Evolutionary conservation across 2,797 vertebrate species (phyloP).

Genomic region (Graptemys geographica): DNA sequence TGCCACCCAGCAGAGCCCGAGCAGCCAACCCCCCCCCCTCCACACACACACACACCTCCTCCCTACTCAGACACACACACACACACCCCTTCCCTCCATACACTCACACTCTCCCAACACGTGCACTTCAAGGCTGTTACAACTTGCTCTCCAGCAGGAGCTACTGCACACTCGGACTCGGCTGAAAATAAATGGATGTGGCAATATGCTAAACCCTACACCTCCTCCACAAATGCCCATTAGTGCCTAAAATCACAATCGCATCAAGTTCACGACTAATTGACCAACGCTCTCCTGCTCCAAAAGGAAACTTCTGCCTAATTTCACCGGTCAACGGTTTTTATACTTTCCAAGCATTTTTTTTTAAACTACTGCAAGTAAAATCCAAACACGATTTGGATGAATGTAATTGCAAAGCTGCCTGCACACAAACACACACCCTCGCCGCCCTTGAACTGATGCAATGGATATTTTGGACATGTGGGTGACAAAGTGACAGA

Average conservation of each 20-base stretch:
- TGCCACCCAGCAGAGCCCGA: constrained; percentile 2
- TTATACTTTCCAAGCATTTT: constrained; percentile 50
- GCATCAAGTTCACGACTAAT: constrained; percentile 25
- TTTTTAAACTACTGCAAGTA: not conserved
- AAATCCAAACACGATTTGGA: constrained; percentile 6
- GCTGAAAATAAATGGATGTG: not conserved
- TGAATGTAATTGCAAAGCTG: constrained; percentile 27
- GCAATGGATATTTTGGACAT: constrained; percentile 63
- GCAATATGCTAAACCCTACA: not conserved
- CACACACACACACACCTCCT: constrained; percentile 26
- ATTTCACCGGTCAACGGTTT: constrained; percentile 55
- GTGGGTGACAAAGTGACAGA: constrained; percentile 72
- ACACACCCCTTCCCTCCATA: not conserved
- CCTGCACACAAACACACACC: not conserved
- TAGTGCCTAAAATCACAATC: constrained; percentile 35
- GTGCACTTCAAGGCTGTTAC: constrained; percentile 51
- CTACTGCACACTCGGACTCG: not conserved
- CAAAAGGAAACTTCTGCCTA: constrained; percentile 45
- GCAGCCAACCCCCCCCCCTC: constrained; percentile 29
- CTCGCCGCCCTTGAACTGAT: constrained; percentile 61
- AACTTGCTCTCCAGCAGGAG: constrained; percentile 58
- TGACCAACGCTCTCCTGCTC: constrained; percentile 10
- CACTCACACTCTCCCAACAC: constrained; percentile 66
- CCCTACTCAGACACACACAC: constrained; percentile 46
- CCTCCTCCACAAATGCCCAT: constrained; percentile 29